Evolutionary conservation across 2,113 vertebrate species (phyloP).

Genomic region (Propithecus coquereli): DNA sequence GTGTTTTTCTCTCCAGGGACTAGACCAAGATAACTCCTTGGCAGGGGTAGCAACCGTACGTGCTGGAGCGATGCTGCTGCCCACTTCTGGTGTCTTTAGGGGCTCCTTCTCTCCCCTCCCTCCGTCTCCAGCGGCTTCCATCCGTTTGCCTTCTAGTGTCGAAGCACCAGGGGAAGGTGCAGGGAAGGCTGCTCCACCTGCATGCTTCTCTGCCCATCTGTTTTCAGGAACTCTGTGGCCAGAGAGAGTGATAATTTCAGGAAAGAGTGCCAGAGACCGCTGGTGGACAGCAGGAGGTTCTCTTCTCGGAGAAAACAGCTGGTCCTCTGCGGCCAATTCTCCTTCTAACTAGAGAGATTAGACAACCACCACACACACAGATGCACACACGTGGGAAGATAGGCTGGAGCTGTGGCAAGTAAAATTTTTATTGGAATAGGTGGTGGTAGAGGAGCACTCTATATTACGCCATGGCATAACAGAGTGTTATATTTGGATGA

Average conservation of each 20-base stretch:
- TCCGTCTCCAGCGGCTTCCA: neutral
- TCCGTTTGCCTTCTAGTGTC: constrained; percentile 35
- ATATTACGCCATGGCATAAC: neutral
- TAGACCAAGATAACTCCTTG: neutral
- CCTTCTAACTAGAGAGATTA: neutral
- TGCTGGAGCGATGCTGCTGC: neutral
- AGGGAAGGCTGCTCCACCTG: neutral
- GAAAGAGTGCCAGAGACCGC: neutral
- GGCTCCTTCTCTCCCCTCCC: neutral
- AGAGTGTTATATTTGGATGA: neutral
- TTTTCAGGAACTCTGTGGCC: neutral
- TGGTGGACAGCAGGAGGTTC: neutral
- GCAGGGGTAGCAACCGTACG: neutral
- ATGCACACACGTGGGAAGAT: neutral
- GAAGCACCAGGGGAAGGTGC: neutral
- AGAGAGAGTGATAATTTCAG: neutral
- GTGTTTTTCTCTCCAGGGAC: neutral
- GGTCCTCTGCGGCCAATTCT: constrained; percentile 26
- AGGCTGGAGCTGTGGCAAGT: neutral
- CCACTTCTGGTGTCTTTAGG: neutral
- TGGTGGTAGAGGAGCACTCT: neutral
- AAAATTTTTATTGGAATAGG: neutral
- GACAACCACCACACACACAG: neutral
- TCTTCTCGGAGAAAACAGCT: constrained; percentile 8
- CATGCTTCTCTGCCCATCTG: constrained; percentile 2